Conservation (phyloP, 2,797 vertebrate species). For the Sebastes itinus region DNA sequence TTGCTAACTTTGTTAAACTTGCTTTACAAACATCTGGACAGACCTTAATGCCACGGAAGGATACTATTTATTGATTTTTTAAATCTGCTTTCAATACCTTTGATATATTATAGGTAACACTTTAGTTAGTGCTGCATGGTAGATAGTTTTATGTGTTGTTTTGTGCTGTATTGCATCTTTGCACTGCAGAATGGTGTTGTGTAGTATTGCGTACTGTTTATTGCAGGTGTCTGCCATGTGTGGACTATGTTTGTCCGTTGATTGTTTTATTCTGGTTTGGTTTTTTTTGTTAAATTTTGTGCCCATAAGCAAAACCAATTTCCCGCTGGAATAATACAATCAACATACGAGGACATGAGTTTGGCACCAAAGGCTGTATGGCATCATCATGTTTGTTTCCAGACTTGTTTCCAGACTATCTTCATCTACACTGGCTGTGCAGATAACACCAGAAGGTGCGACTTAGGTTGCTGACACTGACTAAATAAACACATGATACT, state of each 20-base stretch:
- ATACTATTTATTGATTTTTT: neutral
- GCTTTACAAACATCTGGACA: neutral
- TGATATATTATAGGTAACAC: neutral
- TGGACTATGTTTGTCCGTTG: neutral
- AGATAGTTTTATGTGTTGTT: neutral
- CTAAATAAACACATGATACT: neutral
- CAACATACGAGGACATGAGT: neutral
- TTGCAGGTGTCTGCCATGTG: neutral
- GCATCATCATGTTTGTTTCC: neutral
- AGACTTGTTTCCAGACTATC: neutral
- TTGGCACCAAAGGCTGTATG: neutral
- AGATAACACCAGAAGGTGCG: neutral
- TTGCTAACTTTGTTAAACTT: neutral
- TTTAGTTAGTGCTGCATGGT: too few relatives aligned
- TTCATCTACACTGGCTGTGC: neutral
- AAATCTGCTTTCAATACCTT: neutral
- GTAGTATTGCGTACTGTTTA: neutral
- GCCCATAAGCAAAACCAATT: rapidly evolving
- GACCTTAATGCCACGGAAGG: neutral
- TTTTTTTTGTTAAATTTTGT: neutral
- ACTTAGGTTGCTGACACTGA: neutral
- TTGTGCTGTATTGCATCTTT: neutral
- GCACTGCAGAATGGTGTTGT: neutral
- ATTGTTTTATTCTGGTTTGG: neutral
- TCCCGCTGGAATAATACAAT: neutral